phyloP scores from a whole-genome alignment of 2,888 invertebrate genomes.

The Himalopsyche tibetana region DNA sequence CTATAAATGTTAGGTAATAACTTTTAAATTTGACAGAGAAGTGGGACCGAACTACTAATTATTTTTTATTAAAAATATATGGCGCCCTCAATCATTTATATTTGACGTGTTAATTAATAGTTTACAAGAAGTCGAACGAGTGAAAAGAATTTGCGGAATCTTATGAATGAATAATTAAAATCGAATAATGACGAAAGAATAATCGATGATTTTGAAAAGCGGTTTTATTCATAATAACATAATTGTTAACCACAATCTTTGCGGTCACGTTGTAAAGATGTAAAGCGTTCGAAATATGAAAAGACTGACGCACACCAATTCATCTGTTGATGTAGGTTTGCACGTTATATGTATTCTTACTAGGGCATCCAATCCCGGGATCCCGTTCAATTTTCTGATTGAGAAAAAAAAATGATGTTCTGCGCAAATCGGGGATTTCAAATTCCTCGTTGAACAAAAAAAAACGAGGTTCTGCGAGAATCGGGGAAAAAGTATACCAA shows the following conservation, averaged over 20 bases:
- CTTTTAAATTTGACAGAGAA: too few species aligned
- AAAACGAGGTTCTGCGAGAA: too few species aligned
- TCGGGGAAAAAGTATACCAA: too few species aligned
- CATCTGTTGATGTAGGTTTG: neutral
- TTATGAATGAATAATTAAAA: constrained; percentile 6
- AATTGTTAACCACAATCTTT: constrained; percentile 1
- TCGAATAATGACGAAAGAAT: neutral
- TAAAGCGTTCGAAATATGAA: neutral
- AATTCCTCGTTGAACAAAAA: too few species aligned
- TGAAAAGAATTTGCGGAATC: constrained; percentile 16
- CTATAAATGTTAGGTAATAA: too few species aligned
- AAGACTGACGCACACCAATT: neutral
- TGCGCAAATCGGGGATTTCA: too few species aligned
- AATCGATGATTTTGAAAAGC: neutral
- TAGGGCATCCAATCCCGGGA: too few species aligned
- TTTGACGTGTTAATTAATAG: neutral
- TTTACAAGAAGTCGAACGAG: neutral
- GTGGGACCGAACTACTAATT: neutral
- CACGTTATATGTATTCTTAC: neutral
- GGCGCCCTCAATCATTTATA: neutral
- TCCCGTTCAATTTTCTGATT: too few species aligned
- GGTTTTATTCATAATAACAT: neutral
- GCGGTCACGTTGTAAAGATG: neutral
- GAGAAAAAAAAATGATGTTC: too few species aligned
- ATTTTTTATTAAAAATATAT: neutral